These are phyloP conservation scores for Danaus melanippus DNA, from an alignment of 1,140 invertebrate species.

Conservation along the genomic window DNA sequence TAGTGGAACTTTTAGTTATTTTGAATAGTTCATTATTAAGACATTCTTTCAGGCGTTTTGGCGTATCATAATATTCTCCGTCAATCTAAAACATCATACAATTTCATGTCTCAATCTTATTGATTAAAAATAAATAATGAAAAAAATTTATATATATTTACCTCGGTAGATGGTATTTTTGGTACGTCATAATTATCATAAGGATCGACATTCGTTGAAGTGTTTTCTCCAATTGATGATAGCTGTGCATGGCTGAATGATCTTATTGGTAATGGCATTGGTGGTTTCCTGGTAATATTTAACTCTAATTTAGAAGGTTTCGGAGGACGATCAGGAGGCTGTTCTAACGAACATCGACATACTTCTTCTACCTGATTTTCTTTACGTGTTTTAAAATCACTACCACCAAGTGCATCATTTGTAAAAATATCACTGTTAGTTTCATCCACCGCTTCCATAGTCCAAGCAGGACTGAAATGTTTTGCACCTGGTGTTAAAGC, in stretches of 20 bases:
- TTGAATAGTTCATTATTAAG: constrained; percentile 74
- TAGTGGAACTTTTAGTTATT: constrained; percentile 74
- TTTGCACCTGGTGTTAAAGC: constrained; percentile 58
- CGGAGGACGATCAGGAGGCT: constrained; percentile 41
- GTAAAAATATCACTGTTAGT: constrained; percentile 19
- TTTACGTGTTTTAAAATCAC: constrained; percentile 23
- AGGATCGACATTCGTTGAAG: constrained; percentile 58
- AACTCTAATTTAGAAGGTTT: constrained; percentile 60
- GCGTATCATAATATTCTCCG: constrained; percentile 82
- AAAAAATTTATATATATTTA: constrained; percentile 27
- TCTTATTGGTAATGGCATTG: constrained; percentile 44
- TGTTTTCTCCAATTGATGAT: constrained; percentile 28
- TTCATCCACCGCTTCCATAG: constrained; percentile 72
- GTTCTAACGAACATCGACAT: constrained; percentile 31
- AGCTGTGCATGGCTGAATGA: constrained; percentile 36
- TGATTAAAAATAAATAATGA: not conserved
- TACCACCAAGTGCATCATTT: constrained; percentile 24
- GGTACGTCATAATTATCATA: constrained; percentile 87
- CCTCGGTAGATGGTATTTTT: constrained; percentile 73
- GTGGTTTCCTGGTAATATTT: constrained; percentile 61
- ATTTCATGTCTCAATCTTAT: not conserved
- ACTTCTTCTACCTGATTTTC: constrained; percentile 40
- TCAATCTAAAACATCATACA: constrained; percentile 33
- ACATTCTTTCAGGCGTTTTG: constrained; percentile 82
- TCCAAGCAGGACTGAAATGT: constrained; percentile 76